These are phyloP conservation scores for Acleris laterana DNA, from an alignment of 2,888 invertebrate genomes.

Conservation along the genomic window DNA sequence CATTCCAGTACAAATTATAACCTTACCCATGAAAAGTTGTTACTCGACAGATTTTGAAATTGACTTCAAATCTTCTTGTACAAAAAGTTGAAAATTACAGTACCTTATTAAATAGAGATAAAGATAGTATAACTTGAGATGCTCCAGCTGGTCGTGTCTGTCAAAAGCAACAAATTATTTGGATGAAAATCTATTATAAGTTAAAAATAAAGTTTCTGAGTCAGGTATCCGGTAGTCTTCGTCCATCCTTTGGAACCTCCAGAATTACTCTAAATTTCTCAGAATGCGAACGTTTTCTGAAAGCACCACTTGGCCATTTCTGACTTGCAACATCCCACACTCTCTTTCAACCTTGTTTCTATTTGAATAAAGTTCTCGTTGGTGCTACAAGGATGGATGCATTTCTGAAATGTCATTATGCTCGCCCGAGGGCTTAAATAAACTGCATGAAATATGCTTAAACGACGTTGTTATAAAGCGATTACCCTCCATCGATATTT, in stretches of 20 bases:
- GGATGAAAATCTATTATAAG: no score
- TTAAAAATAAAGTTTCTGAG: neutral
- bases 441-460: constrained; percentile 49
- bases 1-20: no score
- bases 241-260: neutral
- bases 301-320: constrained; percentile 15
- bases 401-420: constrained; percentile 22
- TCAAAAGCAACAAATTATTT: no score
- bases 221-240: neutral
- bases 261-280: constrained; percentile 10
- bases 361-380: constrained; percentile 12
- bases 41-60: no score
- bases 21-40: no score
- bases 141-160: no score
- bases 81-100: no score
- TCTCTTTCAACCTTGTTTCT: neutral
- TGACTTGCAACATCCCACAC: neutral
- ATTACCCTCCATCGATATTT: constrained; percentile 51
- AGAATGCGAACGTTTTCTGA: constrained; percentile 20
- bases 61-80: no score
- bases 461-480: constrained; percentile 59
- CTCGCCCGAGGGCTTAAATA: constrained; percentile 42
- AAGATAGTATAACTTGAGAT: no score
- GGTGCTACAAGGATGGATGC: neutral
- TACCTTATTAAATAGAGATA: no score